These are phyloP conservation scores for Notamacropus eugenii DNA, from an alignment of 2,797 vertebrate species.

Conservation along the genomic window DNA sequence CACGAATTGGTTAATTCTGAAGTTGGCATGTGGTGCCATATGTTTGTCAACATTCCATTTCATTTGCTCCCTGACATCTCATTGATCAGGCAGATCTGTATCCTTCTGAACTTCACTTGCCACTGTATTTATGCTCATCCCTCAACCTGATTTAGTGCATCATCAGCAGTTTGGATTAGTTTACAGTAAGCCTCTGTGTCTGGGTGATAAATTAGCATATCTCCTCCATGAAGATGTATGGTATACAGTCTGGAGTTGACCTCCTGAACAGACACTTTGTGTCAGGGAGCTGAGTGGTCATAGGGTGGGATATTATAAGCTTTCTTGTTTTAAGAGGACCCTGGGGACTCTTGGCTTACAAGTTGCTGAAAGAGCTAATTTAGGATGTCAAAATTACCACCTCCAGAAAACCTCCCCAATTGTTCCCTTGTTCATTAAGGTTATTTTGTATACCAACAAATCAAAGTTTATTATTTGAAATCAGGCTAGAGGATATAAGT, in stretches of 20 bases:
- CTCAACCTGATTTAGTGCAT: slow-evolving; percentile 88
- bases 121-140: slow-evolving; percentile 84
- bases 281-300: slow-evolving; percentile 68
- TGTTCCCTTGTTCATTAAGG: slow-evolving; percentile 56
- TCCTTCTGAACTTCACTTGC: slow-evolving; percentile 83
- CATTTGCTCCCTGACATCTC: slow-evolving; percentile 82
- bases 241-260: slow-evolving; percentile 78
- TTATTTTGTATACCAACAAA: slow-evolving; percentile 40
- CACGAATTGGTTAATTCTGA: slow-evolving; percentile 81
- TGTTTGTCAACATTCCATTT: slow-evolving; percentile 84
- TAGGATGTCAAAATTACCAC: slow-evolving; percentile 40
- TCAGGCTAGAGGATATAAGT: not conserved
- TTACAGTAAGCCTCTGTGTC: slow-evolving; percentile 80
- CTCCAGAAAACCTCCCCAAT: slow-evolving; percentile 58
- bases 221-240: slow-evolving; percentile 80
- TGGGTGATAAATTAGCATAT: slow-evolving; percentile 84
- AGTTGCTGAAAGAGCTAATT: slow-evolving; percentile 59
- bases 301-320: slow-evolving; percentile 76
- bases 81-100: slow-evolving; percentile 85
- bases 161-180: slow-evolving; percentile 87
- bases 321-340: slow-evolving; percentile 65
- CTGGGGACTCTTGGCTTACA: slow-evolving; percentile 61
- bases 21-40: slow-evolving; percentile 61
- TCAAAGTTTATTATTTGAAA: slow-evolving; percentile 45
- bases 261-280: slow-evolving; percentile 74